Conservation (phyloP, 2,888 invertebrate species). For the Agrochola circellaris region DNA sequence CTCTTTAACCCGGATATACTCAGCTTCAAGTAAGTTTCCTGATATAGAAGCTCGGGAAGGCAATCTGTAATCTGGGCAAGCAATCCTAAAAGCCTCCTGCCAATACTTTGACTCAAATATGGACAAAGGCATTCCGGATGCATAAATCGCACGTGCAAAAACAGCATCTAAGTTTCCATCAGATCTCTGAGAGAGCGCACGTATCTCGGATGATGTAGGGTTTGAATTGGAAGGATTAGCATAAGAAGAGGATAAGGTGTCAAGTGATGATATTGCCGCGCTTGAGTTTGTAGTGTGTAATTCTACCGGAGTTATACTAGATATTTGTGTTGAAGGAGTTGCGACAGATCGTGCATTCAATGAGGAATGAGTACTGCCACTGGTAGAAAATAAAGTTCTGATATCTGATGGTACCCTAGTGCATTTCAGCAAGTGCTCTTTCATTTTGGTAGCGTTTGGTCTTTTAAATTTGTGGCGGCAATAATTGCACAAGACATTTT, state of each 20-base stretch:
- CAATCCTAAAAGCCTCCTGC: conserved; percentile 11
- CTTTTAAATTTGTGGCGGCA: too few species aligned
- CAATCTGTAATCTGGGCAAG: conserved; percentile 25
- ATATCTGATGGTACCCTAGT: conserved; percentile 1
- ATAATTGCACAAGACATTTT: too few species aligned
- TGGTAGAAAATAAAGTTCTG: conserved; percentile 15
- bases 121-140: conserved; percentile 11
- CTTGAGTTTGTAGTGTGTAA: conserved; percentile 13
- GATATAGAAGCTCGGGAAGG: conserved; percentile 7
- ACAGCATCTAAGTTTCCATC: conserved; percentile 11
- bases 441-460: too few species aligned
- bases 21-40: conserved; percentile 8
- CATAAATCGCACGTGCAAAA: conserved; percentile 13
- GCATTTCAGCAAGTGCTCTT: too few species aligned
- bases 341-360: conserved; percentile 14
- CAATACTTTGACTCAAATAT: conserved; percentile 12
- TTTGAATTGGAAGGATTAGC: conserved; percentile 7
- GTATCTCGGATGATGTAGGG: conserved; percentile 12
- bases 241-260: conserved; percentile 6
- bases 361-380: conserved; percentile 6
- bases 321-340: conserved; percentile 14
- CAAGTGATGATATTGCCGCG: conserved; percentile 10
- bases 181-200: not conserved
- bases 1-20: conserved; percentile 5
- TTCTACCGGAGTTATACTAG: conserved; percentile 10